Base-by-base conservation (phyloP, 1,140 invertebrate genomes). In the Drosophila busckii region DNA sequence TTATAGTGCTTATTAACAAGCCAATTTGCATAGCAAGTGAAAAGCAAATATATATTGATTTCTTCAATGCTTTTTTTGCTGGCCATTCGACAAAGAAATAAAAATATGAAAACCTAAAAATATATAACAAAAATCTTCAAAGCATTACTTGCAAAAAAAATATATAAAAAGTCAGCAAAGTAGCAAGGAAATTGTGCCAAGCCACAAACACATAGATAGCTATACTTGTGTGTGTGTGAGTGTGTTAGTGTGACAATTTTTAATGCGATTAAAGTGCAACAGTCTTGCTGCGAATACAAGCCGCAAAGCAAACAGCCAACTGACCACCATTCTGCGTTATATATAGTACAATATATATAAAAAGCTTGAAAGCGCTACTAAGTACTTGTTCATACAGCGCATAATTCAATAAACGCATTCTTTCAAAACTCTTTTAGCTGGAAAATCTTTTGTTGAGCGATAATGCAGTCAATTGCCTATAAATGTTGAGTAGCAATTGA, bases 231-330 rank as follows among this genome's bases (percentile, higher is more conserved):
- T 46, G 28, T 44, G 22, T 35, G 17, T 19, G 40, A 37, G 29
- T 40, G 10, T 75, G 69, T 46, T 66, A 70, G 66, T 70, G 76
- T 70, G 54, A 64, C 76, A 67, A 52, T 70, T 70, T 75, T 70
- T 82, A 82, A 82, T 82, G 76, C 76, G 76, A 82, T 82, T 82
- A 82, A 83, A 83, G 76, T 76, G 66, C 76, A 70, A 58, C 76
- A 82, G 62, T 70, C 76, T 76, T 38, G 26, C 56, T 44, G 48
- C 62, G 26, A 55, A 13, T 45, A 22, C 28, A 38, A 52, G 35
- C 23, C 26, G 37, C 53, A 60, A 40, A 15, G 7, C 37, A 38
- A 48, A 44, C 37, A 42, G 22, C 29, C 40, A 48, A 44, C 44
- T 16, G 28, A 52, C 9, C 31, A 26, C 67, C 45, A 61, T 9